Base-by-base conservation (phyloP, 2,113 vertebrate genomes). In the Tetrao urogallus region DNA sequence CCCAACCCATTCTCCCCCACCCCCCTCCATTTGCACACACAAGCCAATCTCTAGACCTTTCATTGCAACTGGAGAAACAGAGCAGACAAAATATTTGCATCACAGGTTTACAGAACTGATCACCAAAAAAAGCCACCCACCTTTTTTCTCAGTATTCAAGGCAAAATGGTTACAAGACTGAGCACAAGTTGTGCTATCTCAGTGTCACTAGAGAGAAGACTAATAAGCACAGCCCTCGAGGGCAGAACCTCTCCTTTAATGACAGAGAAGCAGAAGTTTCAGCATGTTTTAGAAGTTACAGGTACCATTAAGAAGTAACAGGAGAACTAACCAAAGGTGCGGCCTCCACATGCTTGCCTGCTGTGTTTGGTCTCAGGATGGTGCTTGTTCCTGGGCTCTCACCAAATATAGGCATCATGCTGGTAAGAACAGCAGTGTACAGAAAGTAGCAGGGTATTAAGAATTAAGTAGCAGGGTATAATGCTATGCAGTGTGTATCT, bases 51-150 rank as follows among this genome's bases (percentile, higher is more conserved):
- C 54, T 19, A 50, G 45, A 77, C 22, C n/a, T 7, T 89, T 71
- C 38, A 24, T 36, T n/a, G 45, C n/a, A 72, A 36, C 65, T 57
- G 43, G 22, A 72, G 47, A 47, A 81, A 79, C 66, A 73, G 42
- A 85, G 36, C 25, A 82, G 32, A 36, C 75, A 92, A 82, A 92
- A 85, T 79, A 73, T 73, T 89, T 92, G 20, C 63, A n/a, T 72
- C 34, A 50, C 43, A 81, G 54, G 36, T 87, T 89, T 85, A 48
- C 30, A 34, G 34, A 18, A 40, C 48, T 70, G 32, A 32, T 61
- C 60, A 65, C 54, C 54, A 81, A 70, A 92, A 91, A 91, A 70
- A 56, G 5, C 1, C 25, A 34, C 58, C 40, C 43, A 56, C 40
- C 5, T 10, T 79, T 52, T 79, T 76, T 60, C 66, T 73, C 61